A percentile compares a stretch with the other conserved stretches of the same genome.
Evolutionary conservation across 1,140 invertebrate genomes (phyloP).

Genomic region (Berghia stephanieae): DNA sequence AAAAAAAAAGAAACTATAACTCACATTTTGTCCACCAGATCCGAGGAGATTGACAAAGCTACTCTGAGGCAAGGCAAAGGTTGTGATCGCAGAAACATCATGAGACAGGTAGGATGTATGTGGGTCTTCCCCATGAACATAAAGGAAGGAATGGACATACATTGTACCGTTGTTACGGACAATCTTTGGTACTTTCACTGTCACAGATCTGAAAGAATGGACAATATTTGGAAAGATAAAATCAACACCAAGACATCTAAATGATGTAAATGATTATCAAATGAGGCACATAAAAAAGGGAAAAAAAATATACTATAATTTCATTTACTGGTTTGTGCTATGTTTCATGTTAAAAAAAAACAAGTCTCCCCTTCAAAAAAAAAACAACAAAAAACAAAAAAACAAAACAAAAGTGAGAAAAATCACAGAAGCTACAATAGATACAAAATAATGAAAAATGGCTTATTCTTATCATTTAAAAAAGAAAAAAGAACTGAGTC

Average conservation of each 20-base stretch:
- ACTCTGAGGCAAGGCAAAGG: constrained; percentile 77
- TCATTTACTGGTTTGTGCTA: background rate
- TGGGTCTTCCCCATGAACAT: constrained; percentile 44
- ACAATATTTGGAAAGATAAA: too few relatives aligned
- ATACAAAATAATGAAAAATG: background rate
- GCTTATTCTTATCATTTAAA: background rate
- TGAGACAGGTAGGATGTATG: constrained; percentile 62
- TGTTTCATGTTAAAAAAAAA: background rate
- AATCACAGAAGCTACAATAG: background rate
- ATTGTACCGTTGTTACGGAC: constrained; percentile 82
- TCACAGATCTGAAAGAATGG: constrained; percentile 55
- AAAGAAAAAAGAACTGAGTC: background rate
- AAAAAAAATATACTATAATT: background rate
- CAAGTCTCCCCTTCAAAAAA: background rate
- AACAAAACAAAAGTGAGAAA: background rate
- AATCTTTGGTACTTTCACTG: constrained; percentile 71
- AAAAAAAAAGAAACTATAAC: background rate
- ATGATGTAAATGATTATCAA: background rate
- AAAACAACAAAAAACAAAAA: background rate
- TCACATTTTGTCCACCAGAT: background rate
- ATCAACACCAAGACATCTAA: background rate
- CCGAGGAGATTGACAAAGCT: constrained; percentile 79
- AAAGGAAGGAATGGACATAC: constrained; percentile 71
- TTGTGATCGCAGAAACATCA: constrained; percentile 72
- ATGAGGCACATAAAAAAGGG: background rate